Conservation (phyloP, 2,797 vertebrate genomes). For the Sebastes aleutianus region DNA sequence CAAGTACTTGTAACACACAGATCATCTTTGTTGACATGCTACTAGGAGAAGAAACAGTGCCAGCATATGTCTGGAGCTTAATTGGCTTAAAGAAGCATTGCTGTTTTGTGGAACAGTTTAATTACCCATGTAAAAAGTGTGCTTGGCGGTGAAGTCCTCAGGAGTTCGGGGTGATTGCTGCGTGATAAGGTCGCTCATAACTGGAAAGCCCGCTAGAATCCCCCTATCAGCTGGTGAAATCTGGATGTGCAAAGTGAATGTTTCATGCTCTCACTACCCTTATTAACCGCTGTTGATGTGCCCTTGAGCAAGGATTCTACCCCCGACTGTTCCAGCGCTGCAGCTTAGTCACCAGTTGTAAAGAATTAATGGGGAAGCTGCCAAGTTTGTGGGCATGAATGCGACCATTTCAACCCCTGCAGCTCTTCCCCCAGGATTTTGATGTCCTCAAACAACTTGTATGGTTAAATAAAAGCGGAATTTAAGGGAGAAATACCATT, state of each 20-base stretch:
- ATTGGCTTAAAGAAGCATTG: conserved; percentile 16
- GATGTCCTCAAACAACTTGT: conserved; percentile 7
- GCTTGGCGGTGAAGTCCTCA: conserved; percentile 23
- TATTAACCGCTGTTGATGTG: conserved; percentile 15
- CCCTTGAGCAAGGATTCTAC: conserved; percentile 33
- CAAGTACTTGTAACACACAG: conserved; percentile 12
- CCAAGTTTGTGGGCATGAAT: not conserved
- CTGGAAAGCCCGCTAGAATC: conserved; percentile 18
- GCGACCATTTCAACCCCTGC: not conserved
- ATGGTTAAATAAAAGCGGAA: conserved; percentile 12
- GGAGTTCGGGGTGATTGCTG: conserved; percentile 23
- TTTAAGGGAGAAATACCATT: conserved; percentile 11
- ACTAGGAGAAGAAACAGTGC: not conserved
- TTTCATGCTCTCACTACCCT: conserved; percentile 19
- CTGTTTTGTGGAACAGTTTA: conserved; percentile 31
- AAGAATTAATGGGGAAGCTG: not conserved
- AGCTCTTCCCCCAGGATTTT: conserved; percentile 2
- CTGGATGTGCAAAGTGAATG: conserved; percentile 24
- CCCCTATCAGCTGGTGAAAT: conserved; percentile 16
- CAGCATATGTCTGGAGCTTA: conserved; percentile 18
- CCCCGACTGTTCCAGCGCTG: not conserved
- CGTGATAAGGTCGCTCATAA: conserved; percentile 20
- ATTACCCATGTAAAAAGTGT: conserved; percentile 36
- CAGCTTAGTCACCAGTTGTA: not conserved
- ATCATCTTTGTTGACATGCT: conserved; percentile 31